These are phyloP conservation scores for Oxytorus armatus DNA, from an alignment of 2,888 invertebrate species.

Conservation along the genomic window DNA sequence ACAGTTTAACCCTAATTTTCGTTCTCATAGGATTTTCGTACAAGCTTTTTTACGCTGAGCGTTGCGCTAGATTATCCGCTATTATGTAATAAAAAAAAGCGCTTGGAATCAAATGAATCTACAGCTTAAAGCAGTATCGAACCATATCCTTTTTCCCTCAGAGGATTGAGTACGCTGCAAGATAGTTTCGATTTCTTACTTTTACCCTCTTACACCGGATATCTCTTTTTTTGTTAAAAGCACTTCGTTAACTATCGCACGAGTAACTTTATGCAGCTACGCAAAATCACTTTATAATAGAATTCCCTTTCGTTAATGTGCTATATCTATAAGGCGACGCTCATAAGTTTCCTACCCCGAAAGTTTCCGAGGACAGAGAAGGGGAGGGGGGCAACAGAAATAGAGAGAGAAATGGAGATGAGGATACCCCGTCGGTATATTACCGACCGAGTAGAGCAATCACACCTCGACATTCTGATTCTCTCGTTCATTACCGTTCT, in stretches of 20 bases:
- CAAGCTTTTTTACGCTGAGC: no score
- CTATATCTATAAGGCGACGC: constrained; percentile 31
- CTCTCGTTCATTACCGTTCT: constrained; percentile 44
- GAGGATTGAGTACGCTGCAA: constrained; percentile 24
- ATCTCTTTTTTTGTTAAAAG: constrained; percentile 48
- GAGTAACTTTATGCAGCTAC: constrained; percentile 38
- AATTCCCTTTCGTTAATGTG: constrained; percentile 20
- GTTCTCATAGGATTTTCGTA: no score
- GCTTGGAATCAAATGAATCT: no score
- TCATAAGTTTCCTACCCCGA: constrained; percentile 56
- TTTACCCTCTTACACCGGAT: constrained; percentile 22
- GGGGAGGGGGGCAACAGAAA: not conserved
- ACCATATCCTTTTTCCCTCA: constrained; percentile 27
- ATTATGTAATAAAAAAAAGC: no score
- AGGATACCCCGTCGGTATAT: constrained; percentile 38
- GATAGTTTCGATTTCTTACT: constrained; percentile 17
- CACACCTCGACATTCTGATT: constrained; percentile 52
- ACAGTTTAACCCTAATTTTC: no score
- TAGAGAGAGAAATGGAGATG: constrained; percentile 18
- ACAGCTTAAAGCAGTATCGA: constrained; percentile 17
- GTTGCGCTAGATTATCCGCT: no score
- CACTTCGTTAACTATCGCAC: constrained; percentile 43
- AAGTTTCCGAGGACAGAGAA: constrained; percentile 47
- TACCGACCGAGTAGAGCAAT: constrained; percentile 46
- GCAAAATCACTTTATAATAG: constrained; percentile 50